Evolutionary conservation across 2,797 vertebrate species (phyloP), one percentile per base, ranked within the genome.

Genomic region (Notamacropus eugenii): DNA sequence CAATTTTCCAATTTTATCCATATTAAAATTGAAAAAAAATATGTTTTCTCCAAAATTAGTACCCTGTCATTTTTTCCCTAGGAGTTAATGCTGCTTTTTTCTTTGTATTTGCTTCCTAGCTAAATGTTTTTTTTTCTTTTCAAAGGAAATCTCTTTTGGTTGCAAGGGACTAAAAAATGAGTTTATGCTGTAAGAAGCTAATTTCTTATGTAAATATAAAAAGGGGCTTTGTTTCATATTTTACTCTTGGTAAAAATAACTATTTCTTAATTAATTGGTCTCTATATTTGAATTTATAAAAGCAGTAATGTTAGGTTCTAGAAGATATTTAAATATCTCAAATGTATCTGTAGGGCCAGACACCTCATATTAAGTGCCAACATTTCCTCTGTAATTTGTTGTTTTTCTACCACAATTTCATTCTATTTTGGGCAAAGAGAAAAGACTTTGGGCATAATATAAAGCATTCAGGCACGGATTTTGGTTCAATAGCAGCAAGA

Each of bases 161-260:
- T 97, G 9, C 93, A 96, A 94, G 87, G 34, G 87, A 67, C 55
- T 95, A 91, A 92, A 96, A 96, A 93, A 96, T 97, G 57, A 96
- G 93, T 90, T 94, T 57, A 96, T 94, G 1, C 90, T 95, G n/a
- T 93, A 93, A 93, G 94, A 96, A 97, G 90, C 46, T 93, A 55
- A 82, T 96, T 93, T 94, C 52, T 54, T 95, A 93, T 95, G 55
- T 94, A 96, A 97, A 56, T 90, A 87, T 95, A 82, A 24, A 54
- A 92, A 90, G 40, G 52, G 1, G 8, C 96, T 96, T 97, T 96
- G 56, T 94, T 91, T 94, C 52, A 11, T 87, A 50, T 87, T 82
- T 40, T 40, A 24, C 74, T 87, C 40, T 82, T 67, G 46, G 19
- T 46, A 50, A 24, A 27, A 87, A 50, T 82, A 87, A 87, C 4